Evolutionary conservation across 2,797 vertebrate species (phyloP), one percentile per base, ranked within the genome.

Genomic region (Momotus momota): DNA sequence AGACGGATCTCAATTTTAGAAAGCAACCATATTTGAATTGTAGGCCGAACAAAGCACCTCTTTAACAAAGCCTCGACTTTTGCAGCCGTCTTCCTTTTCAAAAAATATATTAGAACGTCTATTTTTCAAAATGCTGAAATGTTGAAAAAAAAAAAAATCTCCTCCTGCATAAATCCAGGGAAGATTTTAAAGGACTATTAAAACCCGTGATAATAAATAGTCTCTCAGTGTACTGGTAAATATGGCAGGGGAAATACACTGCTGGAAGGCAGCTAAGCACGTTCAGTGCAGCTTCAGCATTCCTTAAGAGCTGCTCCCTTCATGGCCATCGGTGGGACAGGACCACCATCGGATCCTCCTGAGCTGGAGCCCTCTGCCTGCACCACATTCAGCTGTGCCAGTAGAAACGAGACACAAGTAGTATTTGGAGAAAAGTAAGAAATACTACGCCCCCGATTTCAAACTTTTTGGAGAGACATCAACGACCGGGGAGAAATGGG

Each of bases 391-490:
- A 48, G 80, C 67, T 71, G 27, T 64, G 81, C 67, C 90, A 92
- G 69, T 31, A 92, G 74, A 93, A 95, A 94, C 31, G 27, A 79
- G 66, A 61, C 40, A 67, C 51, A 33, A 60, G 29, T 61, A 88
- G 26, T 16, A 60, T 74, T 65, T 93, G 64, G 57, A 95, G 74
- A 82, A 85, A 77, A 89, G 26, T 27, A 74, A 82, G 67, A 87
- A 95, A 87, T 40, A 65, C 10, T 85, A 81, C 38, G 77, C 58
- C 26, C 48, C 16, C 3, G 58, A 86, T 88, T 86, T 90, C 73
- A 81, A 80, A 90, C 70, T 27, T 74, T 45, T 80, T 95, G 86
- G 93, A 93, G 55, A 86, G 38, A 65, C 20, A 52, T 87, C 86
- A 90, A 87, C 86, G 85, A 13, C 41, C 49, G 55, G 91, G 75